A percentile compares a stretch with the other conserved stretches of the same genome.
These are phyloP conservation scores for Drosophila ercepeae DNA, from an alignment of 1,140 invertebrate genomes.

Conservation along the genomic window DNA sequence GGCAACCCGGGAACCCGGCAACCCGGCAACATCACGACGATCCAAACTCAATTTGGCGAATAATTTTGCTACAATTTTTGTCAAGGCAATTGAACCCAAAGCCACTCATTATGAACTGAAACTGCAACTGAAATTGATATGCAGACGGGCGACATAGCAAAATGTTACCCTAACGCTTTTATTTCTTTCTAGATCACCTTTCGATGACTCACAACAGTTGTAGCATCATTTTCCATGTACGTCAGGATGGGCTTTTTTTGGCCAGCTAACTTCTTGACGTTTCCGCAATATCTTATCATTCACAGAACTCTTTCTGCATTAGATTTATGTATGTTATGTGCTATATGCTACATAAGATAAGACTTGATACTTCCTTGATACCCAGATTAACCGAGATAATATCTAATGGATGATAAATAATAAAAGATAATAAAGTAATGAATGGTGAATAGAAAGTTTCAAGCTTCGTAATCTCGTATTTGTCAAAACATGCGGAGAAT, in stretches of 20 bases:
- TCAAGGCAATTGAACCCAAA: background rate
- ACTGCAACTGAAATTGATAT: too few relatives aligned
- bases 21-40: conserved; percentile 1
- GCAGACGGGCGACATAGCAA: too few relatives aligned
- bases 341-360: too few relatives aligned
- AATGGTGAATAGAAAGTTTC: too few relatives aligned
- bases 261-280: conserved; percentile 30
- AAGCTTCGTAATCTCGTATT: too few relatives aligned
- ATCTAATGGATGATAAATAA: too few relatives aligned
- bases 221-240: conserved; percentile 6
- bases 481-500: background rate
- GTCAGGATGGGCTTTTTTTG: conserved; percentile 10
- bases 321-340: background rate
- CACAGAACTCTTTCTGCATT: conserved; percentile 1
- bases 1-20: conserved; percentile 7
- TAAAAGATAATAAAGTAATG: too few relatives aligned
- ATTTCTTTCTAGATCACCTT: background rate
- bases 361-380: too few relatives aligned
- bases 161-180: too few relatives aligned
- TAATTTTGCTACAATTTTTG: background rate
- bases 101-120: background rate
- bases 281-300: conserved; percentile 14
- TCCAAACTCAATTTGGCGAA: conserved; percentile 1
- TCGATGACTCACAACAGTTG: background rate
- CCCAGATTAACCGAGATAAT: too few relatives aligned